These are phyloP conservation scores for Menidia menidia DNA, from an alignment of 2,797 vertebrate genomes.

Conservation along the genomic window DNA sequence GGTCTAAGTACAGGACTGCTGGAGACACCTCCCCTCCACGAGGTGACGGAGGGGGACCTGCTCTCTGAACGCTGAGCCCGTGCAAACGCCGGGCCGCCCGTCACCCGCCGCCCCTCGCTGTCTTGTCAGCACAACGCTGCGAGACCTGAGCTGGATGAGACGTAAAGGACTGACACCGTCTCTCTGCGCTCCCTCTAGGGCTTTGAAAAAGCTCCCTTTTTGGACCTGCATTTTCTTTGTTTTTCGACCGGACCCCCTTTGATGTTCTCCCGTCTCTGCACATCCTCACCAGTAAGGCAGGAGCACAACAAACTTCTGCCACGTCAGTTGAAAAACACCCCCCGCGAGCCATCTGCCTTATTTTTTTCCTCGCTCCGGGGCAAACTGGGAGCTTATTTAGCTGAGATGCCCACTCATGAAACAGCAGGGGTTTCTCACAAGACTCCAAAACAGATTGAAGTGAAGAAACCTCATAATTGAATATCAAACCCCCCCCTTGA, in stretches of 20 bases:
- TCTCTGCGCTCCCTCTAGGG: neutral
- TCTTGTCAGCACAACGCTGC: constrained; percentile 48
- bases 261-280: constrained; percentile 11
- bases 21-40: constrained; percentile 39
- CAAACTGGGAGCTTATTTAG: constrained; percentile 45
- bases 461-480: constrained; percentile 73
- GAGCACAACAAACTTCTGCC: constrained; percentile 38
- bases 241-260: constrained; percentile 11
- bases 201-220: constrained; percentile 17
- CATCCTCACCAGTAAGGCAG: constrained; percentile 30
- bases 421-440: constrained; percentile 48
- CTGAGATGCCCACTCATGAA: constrained; percentile 53
- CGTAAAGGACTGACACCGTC: constrained; percentile 36
- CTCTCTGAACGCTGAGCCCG: constrained; percentile 14
- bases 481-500: constrained; percentile 75
- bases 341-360: constrained; percentile 58
- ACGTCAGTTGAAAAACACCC: constrained; percentile 48
- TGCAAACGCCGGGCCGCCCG: constrained; percentile 31
- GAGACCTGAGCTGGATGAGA: constrained; percentile 56
- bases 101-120: constrained; percentile 23
- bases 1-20: constrained; percentile 55
- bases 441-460: constrained; percentile 62
- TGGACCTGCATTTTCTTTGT: neutral
- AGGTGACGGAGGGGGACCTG: constrained; percentile 42
- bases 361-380: constrained; percentile 45